Evolutionary conservation across 2,888 invertebrate genomes (phyloP).

Genomic region (Dicyrtoma fusca): DNA sequence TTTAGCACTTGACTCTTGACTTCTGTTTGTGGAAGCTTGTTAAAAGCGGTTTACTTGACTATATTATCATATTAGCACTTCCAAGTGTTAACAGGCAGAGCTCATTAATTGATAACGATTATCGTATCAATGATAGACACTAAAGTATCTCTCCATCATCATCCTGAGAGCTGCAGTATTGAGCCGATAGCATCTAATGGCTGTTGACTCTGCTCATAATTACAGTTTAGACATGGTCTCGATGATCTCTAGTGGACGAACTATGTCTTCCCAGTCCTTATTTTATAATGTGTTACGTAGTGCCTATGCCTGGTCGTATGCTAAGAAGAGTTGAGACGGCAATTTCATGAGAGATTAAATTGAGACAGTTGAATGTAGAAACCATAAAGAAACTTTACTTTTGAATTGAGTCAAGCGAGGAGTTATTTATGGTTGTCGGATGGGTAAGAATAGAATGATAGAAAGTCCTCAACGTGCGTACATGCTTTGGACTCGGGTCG

Average conservation of each 20-base stretch:
- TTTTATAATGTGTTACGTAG: neutral
- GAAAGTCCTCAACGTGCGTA: neutral
- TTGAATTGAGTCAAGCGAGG: constrained; percentile 26
- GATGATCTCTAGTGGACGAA: too few species aligned
- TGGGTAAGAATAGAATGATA: constrained; percentile 13
- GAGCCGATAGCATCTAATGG: too few species aligned
- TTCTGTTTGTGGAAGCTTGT: constrained; percentile 20
- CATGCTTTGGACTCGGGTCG: constrained; percentile 16
- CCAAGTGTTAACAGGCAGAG: constrained; percentile 31
- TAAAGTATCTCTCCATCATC: neutral
- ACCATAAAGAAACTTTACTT: constrained; percentile 7
- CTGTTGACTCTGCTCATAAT: too few species aligned
- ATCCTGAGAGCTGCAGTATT: too few species aligned
- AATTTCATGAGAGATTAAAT: constrained; percentile 27
- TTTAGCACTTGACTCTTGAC: constrained; percentile 27
- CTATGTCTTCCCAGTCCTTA: too few species aligned
- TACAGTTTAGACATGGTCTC: too few species aligned
- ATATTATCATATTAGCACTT: constrained; percentile 30
- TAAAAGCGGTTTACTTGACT: constrained; percentile 23
- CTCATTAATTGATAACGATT: constrained; percentile 34
- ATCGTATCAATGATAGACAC: constrained; percentile 8
- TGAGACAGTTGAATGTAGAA: constrained; percentile 16
- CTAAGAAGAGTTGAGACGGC: constrained; percentile 5
- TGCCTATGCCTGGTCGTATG: neutral
- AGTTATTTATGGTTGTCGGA: constrained; percentile 36